Conservation (phyloP, 2,797 vertebrate genomes). For the Diglossa cyanea region DNA sequence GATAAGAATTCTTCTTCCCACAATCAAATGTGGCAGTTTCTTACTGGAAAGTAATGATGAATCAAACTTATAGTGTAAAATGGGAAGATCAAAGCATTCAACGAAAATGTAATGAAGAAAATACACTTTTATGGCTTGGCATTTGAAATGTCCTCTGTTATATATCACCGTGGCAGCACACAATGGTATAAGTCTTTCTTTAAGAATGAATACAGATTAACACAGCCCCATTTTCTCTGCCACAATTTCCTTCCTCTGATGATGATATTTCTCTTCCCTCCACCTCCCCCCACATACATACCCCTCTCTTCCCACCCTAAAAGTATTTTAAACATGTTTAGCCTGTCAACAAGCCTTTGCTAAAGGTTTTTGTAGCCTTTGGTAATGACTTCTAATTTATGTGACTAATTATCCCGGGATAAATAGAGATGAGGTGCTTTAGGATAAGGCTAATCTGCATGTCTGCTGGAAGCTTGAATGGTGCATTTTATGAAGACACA, state of each 20-base stretch:
- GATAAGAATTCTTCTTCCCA: slow-evolving; percentile 71
- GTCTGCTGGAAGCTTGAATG: slow-evolving; percentile 38
- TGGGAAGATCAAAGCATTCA: slow-evolving; percentile 62
- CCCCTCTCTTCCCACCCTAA: slow-evolving; percentile 9
- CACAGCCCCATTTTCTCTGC: slow-evolving; percentile 82
- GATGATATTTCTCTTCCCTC: slow-evolving; percentile 57
- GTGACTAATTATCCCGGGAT: slow-evolving; percentile 78
- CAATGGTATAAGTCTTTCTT: slow-evolving; percentile 39
- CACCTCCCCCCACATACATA: too few relatives aligned
- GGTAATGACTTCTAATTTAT: slow-evolving; percentile 79
- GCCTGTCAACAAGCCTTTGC: slow-evolving; percentile 74
- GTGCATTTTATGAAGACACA: slow-evolving; percentile 10
- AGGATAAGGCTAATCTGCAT: slow-evolving; percentile 55
- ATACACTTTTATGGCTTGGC: slow-evolving; percentile 68
- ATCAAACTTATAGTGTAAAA: slow-evolving; percentile 64
- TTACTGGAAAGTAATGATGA: slow-evolving; percentile 70
- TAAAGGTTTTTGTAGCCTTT: slow-evolving; percentile 70
- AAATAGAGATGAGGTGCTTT: slow-evolving; percentile 62
- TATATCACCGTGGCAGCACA: slow-evolving; percentile 57
- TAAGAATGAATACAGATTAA: slow-evolving; percentile 82
- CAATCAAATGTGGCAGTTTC: slow-evolving; percentile 71
- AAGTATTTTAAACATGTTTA: slow-evolving; percentile 79
- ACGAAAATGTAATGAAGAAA: slow-evolving; percentile 68
- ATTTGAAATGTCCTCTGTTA: slow-evolving; percentile 67
- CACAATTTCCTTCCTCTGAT: slow-evolving; percentile 83